Evolutionary conservation across 2,888 invertebrate genomes (phyloP).

Genomic region (Congeria kusceri): DNA sequence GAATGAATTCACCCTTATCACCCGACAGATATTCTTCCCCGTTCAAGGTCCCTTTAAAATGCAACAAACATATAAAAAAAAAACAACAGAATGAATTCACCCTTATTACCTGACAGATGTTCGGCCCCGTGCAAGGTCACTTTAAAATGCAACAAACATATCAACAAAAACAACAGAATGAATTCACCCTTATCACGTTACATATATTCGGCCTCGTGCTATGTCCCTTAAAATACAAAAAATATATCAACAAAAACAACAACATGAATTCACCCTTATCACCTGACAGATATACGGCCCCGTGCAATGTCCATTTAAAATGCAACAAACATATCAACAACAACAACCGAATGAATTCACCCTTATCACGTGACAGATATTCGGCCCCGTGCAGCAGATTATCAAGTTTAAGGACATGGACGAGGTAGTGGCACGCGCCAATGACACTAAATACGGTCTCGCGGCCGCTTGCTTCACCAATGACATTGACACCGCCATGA

Average conservation of each 20-base stretch:
- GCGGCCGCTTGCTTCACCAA: conserved; percentile 94
- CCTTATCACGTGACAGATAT: conserved; percentile 88
- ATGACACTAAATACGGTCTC: conserved; percentile 92
- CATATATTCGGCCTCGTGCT: conserved; percentile 87
- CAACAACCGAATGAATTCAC: not conserved
- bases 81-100: not conserved
- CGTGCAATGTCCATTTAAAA: not conserved
- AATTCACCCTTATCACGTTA: conserved; percentile 24
- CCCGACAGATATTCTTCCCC: conserved; percentile 93
- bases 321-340: not conserved
- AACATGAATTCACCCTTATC: conserved; percentile 27
- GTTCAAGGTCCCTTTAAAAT: conserved; percentile 87
- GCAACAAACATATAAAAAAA: not conserved
- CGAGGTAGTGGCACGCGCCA: conserved; percentile 93
- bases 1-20: conserved; percentile 27
- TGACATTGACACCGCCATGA: conserved; percentile 91
- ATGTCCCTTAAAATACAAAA: not conserved
- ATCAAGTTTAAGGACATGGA: conserved; percentile 93
- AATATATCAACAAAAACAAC: not conserved
- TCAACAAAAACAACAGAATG: not conserved
- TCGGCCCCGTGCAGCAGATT: conserved; percentile 95
- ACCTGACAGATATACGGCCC: conserved; percentile 93
- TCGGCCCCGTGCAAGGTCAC: conserved; percentile 88
- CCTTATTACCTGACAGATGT: conserved; percentile 88
- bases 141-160: not conserved